Evolutionary conservation across 92 coral and sea anemone species (phyloP).

Genomic region (Diadumene lineata): DNA sequence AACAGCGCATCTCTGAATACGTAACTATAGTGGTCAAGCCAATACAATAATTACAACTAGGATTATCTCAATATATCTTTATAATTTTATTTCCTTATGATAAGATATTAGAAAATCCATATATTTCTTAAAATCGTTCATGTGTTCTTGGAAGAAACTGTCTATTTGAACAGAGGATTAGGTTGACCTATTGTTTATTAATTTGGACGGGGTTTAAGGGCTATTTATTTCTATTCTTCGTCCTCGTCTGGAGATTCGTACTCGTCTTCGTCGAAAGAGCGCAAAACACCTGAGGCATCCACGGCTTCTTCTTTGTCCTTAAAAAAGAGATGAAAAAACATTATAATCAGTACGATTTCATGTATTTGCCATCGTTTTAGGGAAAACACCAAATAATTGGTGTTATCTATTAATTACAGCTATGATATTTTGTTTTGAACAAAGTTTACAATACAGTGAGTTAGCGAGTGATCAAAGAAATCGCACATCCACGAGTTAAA

Average conservation of each 20-base stretch:
- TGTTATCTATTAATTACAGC: too few species aligned
- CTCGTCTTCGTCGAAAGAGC: conserved; percentile 79
- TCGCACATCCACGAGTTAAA: too few species aligned
- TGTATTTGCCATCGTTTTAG: too few species aligned
- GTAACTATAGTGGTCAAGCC: too few species aligned
- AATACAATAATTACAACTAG: too few species aligned
- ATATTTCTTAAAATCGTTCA: conserved; percentile 1
- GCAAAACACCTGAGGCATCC: conserved; percentile 83
- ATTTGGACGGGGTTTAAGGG: conserved; percentile 13
- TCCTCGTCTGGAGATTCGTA: conserved; percentile 89
- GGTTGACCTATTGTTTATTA: neutral
- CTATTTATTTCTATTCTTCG: conserved; percentile 51
- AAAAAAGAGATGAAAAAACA: neutral
- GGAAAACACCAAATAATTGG: too few species aligned
- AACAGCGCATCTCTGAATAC: too few species aligned
- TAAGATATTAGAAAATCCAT: neutral
- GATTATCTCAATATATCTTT: neutral
- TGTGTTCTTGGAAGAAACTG: neutral
- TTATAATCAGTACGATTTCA: neutral
- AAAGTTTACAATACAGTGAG: too few species aligned
- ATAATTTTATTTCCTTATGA: conserved; percentile 3
- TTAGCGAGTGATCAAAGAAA: too few species aligned
- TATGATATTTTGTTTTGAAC: too few species aligned
- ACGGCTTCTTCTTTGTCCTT: conserved; percentile 92
- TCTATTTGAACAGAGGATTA: neutral